Base-by-base conservation (phyloP, 2,113 vertebrate species). In the Tenrec ecaudatus region DNA sequence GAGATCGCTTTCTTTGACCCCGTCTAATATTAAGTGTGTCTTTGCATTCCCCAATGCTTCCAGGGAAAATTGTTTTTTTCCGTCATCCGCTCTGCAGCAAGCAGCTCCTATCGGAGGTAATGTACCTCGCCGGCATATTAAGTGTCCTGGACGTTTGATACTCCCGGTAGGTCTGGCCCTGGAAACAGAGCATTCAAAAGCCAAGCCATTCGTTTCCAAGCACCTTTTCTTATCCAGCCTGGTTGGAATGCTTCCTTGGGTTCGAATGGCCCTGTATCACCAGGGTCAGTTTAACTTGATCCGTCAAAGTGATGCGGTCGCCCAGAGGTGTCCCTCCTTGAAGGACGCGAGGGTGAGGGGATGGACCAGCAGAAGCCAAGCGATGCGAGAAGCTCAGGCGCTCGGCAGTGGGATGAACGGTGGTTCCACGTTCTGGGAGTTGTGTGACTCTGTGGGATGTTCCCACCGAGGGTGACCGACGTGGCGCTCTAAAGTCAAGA, bases 111-210 rank as follows among this genome's bases (percentile, higher is more conserved):
- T 79, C 73, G 3, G 36, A 88, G 79, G n/a, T 25, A 14, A 11
- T 36, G 6, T 19, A 40, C 75, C 47, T n/a, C 10, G 27, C 58
- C 29, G 9, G 85, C 62, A 29, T 77, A 86, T 88, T 91, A 86
- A 93, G 58, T 92, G 27, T 95, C 62, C 68, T 84, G 10, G 90
- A 95, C 92, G 96, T 88, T 47, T 83, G 93, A 95, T 95, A 93
- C 73, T 95, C 93, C 83, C 57, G 1, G 71, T 78, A 90, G 71
- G 2, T 22, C 17, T 77, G 79, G 47, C 47, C 73, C 69, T 76
- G 79, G 85, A 80, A 86, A 57, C 38, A 29, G 53, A 93, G 40
- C 57, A n/a, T 77, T 93, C 76, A 47, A 84, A 93, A 95, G 15
- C 33, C 19, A 81, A 69, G 73, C 76, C 87, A 71, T 94, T 94